Evolutionary conservation across 2,797 vertebrate species (phyloP).

Genomic region (Bovichtus diacanthus): DNA sequence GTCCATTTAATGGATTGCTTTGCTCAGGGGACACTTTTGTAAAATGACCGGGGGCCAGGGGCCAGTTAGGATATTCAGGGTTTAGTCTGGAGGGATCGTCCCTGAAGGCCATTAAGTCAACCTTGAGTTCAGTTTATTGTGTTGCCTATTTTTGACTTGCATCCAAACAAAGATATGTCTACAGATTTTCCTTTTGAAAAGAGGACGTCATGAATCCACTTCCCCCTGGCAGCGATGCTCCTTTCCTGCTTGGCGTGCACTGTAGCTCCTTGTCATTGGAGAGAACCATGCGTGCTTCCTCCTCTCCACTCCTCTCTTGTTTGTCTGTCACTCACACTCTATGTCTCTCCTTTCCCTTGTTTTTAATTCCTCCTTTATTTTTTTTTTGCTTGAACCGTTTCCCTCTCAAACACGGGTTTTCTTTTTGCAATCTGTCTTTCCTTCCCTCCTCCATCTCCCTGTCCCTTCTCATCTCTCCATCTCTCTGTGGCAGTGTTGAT

Average conservation of each 20-base stretch:
- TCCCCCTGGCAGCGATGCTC: background rate
- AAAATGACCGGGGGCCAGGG: no score
- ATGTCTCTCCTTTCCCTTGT: conserved; percentile 1
- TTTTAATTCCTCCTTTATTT: conserved; percentile 26
- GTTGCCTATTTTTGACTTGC: background rate
- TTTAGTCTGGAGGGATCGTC: no score
- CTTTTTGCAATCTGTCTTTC: conserved; percentile 24
- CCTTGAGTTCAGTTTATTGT: background rate
- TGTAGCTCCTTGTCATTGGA: conserved; percentile 18
- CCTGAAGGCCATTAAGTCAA: no score
- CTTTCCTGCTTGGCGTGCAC: conserved; percentile 6
- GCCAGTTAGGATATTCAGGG: no score
- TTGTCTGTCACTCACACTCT: conserved; percentile 8
- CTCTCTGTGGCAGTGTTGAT: conserved; percentile 50
- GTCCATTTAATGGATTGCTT: no score
- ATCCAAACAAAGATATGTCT: background rate
- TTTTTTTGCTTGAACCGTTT: conserved; percentile 18
- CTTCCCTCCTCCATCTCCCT: conserved; percentile 1
- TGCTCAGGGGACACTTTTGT: no score
- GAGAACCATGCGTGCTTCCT: conserved; percentile 7
- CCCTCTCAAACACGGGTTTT: background rate
- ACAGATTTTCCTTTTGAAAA: background rate
- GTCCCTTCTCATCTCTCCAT: conserved; percentile 13
- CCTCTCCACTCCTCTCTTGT: background rate
- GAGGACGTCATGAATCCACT: conserved; percentile 8